Evolutionary conservation across 2,888 invertebrate species (phyloP).

Genomic region (Chrysolina haemoptera): DNA sequence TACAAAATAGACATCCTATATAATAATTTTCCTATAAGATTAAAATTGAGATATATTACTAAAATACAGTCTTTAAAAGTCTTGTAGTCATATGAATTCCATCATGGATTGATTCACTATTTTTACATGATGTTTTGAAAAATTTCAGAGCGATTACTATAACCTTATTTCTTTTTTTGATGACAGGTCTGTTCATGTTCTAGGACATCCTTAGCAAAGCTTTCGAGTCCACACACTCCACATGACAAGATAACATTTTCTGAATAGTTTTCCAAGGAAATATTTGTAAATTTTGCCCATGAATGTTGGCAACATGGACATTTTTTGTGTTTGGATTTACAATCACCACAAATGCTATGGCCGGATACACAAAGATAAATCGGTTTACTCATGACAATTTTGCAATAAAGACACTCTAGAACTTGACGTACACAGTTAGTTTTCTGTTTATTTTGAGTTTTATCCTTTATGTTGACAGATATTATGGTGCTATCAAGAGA

Average conservation of each 20-base stretch:
- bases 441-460: background rate
- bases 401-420: background rate
- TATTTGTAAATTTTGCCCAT: background rate
- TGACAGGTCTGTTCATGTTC: constrained; percentile 3
- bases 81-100: no score
- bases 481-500: background rate
- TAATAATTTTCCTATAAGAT: no score
- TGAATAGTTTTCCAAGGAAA: constrained; percentile 3
- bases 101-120: no score
- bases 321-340: background rate
- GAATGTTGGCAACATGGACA: background rate
- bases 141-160: no score
- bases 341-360: constrained; percentile 4
- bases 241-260: constrained; percentile 2
- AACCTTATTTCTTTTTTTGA: background rate
- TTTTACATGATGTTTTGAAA: no score
- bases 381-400: background rate
- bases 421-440: background rate
- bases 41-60: no score
- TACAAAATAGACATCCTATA: no score
- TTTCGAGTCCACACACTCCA: background rate
- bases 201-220: background rate
- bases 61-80: no score
- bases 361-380: constrained; percentile 1
- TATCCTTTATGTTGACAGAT: constrained; percentile 7